These are phyloP conservation scores for Drosophila arizonae DNA, from an alignment of 1,140 invertebrate genomes.

Conservation along the genomic window DNA sequence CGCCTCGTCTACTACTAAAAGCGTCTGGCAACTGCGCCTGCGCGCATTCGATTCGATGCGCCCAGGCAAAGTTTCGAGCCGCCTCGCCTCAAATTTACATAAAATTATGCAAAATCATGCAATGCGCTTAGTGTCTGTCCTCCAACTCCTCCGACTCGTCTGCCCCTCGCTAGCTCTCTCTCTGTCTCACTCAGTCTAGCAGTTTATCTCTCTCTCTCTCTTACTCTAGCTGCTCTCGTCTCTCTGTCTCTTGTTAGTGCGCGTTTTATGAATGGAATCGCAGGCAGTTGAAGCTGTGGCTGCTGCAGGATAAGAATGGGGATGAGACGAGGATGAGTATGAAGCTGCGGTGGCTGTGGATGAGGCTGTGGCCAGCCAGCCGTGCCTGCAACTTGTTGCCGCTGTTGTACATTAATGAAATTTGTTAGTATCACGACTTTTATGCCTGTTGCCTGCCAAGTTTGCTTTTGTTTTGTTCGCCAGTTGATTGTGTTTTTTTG, in stretches of 20 bases:
- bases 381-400: constrained; percentile 75
- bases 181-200: not conserved
- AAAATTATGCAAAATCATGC: constrained; percentile 83
- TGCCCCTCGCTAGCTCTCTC: not conserved
- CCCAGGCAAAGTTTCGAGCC: constrained; percentile 30
- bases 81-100: constrained; percentile 73
- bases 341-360: constrained; percentile 1
- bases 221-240: not conserved
- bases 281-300: constrained; percentile 21
- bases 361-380: constrained; percentile 35
- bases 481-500: constrained; percentile 52
- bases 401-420: constrained; percentile 80
- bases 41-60: constrained; percentile 31
- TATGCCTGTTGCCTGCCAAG: constrained; percentile 69
- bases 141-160: constrained; percentile 36
- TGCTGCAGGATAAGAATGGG: constrained; percentile 3
- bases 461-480: constrained; percentile 70
- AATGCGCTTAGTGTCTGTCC: constrained; percentile 76
- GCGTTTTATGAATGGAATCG: constrained; percentile 77
- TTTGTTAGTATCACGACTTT: constrained; percentile 81
- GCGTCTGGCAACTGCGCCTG: constrained; percentile 30
- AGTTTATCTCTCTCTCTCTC: not conserved
- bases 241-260: constrained; percentile 46
- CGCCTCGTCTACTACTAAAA: constrained; percentile 35
- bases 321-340: constrained; percentile 9